Conservation (phyloP, 2,797 vertebrate species). For the Trachops cirrhosus region DNA sequence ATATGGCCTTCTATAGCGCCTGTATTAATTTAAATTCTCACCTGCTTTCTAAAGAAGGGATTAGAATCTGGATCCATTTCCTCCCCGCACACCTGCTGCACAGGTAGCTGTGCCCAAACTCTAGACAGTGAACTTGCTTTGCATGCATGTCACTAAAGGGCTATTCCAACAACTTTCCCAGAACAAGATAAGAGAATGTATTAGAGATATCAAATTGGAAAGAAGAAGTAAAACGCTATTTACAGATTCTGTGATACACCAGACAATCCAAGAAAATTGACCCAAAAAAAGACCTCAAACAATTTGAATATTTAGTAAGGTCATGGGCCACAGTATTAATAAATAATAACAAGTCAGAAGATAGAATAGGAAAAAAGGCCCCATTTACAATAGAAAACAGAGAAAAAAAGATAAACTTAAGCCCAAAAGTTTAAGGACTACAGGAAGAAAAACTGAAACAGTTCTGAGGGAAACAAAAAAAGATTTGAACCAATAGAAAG, state of each 20-base stretch:
- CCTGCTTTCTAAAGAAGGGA: background rate
- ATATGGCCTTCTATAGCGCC: background rate
- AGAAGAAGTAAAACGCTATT: background rate
- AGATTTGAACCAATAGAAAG: background rate
- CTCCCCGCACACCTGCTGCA: background rate
- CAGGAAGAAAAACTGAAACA: background rate
- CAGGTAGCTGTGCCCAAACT: background rate
- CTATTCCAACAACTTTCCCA: background rate
- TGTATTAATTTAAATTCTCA: background rate
- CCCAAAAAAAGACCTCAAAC: background rate
- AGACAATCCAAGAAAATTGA: background rate
- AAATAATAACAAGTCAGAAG: background rate
- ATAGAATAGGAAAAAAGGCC: too few relatives aligned
- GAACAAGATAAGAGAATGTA: background rate
- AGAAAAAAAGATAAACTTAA: background rate
- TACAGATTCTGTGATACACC: background rate
- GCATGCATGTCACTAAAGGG: background rate
- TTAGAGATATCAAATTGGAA: background rate
- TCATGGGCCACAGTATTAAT: background rate
- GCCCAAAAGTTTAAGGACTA: background rate
- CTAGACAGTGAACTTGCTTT: background rate
- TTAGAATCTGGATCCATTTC: background rate
- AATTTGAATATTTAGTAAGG: background rate
- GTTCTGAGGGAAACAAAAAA: background rate
- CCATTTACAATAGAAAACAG: background rate